Base-by-base conservation (phyloP, 1,140 invertebrate genomes). In the Amyelois transitella region DNA sequence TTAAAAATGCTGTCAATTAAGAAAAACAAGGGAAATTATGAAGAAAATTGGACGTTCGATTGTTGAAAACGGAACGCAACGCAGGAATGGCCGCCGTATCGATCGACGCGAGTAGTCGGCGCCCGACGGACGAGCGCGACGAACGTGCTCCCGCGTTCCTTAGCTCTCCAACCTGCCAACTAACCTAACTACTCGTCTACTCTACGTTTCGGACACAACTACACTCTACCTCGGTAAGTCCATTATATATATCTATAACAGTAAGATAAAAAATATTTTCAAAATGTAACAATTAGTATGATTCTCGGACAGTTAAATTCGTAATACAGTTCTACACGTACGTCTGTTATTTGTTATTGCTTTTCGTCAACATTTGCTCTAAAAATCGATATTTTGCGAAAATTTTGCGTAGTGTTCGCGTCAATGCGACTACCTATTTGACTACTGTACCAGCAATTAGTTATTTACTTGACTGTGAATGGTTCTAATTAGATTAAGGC, bases 101-200 rank as follows among this genome's bases (percentile, higher is more conserved):
- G 81, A 85, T 85, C 79, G 77, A 75, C 75, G 76, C 77, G 59
- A 64, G 19, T 70, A 85, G 81, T 85, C 72, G 69, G 75, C 81
- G 81, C 75, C 76, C 76, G 76, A 70, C 66, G 69, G 51, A 62
- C 54, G 62, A 55, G 62, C 73, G 76, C 71, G 69, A 55, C 51
- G 62, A 60, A 76, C 73, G 81, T 79, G 57, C 28, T 10, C 45
- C 10, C 18, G 14, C 38, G 19, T 47, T 38, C 19, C 6, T 45
- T 18, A 8, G 7, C 24, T 50, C 45, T 50, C 20, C 50, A 43
- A 54, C 48, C 12, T 14, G 21, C 22, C 24, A 28, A 18, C 18
- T 50, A 50, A 50, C 22, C 48, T 48, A 48, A 48, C 45, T 48
- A 48, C 20, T 48, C 45, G 45, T 48, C 45, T 48, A 21, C 45